Evolutionary conservation across 1,140 invertebrate species (phyloP).

Genomic region (Lucilia cuprina): DNA sequence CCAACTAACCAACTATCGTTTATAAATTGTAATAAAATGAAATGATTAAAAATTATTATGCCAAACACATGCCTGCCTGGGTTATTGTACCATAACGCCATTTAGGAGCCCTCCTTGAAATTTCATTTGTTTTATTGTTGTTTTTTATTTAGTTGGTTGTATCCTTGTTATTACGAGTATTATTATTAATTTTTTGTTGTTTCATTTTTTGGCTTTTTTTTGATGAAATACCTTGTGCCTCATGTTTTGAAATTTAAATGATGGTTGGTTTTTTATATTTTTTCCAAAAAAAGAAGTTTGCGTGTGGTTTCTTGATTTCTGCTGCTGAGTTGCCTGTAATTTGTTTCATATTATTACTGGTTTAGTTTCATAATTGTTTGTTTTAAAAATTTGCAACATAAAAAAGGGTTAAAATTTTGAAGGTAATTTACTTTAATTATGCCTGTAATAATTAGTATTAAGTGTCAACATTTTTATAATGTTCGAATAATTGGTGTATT

Average conservation of each 20-base stretch:
- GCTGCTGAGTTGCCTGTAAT: not conserved
- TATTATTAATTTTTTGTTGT: not conserved
- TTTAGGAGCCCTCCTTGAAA: slow-evolving; percentile 13
- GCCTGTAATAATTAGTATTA: not conserved
- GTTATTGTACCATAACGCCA: slow-evolving; percentile 17
- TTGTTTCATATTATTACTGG: not conserved
- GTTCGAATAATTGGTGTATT: not conserved
- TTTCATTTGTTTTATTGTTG: not conserved
- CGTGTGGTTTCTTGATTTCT: not conserved
- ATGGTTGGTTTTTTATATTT: not conserved
- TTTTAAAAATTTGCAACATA: not conserved
- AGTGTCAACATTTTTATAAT: slow-evolving; percentile 6
- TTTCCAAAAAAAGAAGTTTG: not conserved
- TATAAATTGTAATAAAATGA: not conserved
- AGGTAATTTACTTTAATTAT: not conserved
- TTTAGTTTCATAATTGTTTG: not conserved
- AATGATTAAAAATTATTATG: not conserved
- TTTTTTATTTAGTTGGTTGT: not conserved
- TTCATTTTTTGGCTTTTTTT: not conserved
- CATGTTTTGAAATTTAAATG: not conserved
- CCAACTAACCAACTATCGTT: not conserved
- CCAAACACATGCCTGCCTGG: not conserved
- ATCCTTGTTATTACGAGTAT: not conserved
- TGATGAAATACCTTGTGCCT: not conserved
- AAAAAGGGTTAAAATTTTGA: not conserved